Evolutionary conservation across 2,888 invertebrate genomes (phyloP), one percentile per base, ranked within the genome.

Genomic region (Lasioglossum zephyrum): DNA sequence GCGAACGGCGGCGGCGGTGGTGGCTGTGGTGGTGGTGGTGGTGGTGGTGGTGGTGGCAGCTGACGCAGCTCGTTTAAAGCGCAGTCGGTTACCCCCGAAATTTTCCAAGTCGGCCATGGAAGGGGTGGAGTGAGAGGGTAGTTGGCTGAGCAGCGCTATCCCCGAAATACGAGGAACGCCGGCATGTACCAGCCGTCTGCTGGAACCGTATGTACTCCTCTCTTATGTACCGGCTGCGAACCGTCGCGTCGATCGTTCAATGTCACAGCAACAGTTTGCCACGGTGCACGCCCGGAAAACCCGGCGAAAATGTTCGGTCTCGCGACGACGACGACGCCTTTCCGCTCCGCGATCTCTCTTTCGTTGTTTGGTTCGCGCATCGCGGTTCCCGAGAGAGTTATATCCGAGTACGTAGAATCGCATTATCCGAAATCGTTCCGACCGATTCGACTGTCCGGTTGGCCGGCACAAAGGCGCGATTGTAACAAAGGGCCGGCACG

Each of bases 71-170:
- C 79, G 82, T 81, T 87, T 86, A 91, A 88, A 87, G 86, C 85
- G 87, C 82, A 73, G 74, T 74, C 88, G 75, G 82, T 75, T 87
- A 89, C 87, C 87, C 88, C 91, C 90, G 77, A 92, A 93, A 92
- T 92, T 92, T 91, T 89, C 88, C 88, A 79, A 90, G 79, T 89
- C 70, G 82, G 66, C 79, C 85, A 73, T 79, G 81, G 86, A 4
- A 69, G 66, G 66, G 66, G 36, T 63, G 66, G 36, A 31, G 66
- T 5, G 66, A 74, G 83, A 81, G 82, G 87, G 74, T 60, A 78
- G 81, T 77, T 60, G 66, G 89, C 78, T 80, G 79, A 81, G 77
- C 77, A 79, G 79, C 80, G 47, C 79, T 69, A 82, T 53, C 78
- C 80, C 80, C 82, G 81, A 84, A 75, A 85, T 85, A 82, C 77